Evolutionary conservation across 2,113 vertebrate species (phyloP).

Genomic region (Pseudorhombus dupliciocellatus): DNA sequence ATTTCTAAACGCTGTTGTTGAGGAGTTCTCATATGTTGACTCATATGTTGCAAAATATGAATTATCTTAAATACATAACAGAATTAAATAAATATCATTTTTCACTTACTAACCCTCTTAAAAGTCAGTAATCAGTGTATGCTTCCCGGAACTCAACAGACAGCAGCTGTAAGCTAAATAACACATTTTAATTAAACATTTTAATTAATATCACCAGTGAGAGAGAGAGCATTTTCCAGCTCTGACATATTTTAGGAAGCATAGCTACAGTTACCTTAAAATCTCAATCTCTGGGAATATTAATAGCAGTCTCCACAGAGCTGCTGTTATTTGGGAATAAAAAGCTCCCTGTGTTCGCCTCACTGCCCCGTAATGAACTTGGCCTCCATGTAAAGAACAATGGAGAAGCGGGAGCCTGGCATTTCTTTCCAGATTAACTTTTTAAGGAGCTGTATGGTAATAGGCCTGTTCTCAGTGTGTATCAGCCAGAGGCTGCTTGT

Average conservation of each 20-base stretch:
- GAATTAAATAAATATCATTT: no score
- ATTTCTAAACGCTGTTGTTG: no score
- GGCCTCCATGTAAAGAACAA: constrained; percentile 24
- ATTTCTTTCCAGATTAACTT: constrained; percentile 62
- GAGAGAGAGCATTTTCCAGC: background rate
- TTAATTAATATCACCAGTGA: no score
- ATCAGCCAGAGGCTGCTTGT: constrained; percentile 20
- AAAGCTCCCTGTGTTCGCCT: constrained; percentile 19
- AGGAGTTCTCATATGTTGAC: background rate
- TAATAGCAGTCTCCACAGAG: constrained; percentile 6
- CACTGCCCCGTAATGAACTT: constrained; percentile 25
- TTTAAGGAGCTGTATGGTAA: constrained; percentile 21
- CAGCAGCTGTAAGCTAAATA: no score
- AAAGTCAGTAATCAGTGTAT: no score
- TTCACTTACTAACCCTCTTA: no score
- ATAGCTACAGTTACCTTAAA: background rate
- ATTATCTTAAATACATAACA: no score
- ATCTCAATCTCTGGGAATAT: constrained; percentile 1
- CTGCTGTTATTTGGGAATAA: constrained; percentile 10
- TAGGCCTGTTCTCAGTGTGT: constrained; percentile 11
- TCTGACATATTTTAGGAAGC: background rate
- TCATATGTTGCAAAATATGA: no score
- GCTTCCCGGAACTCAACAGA: no score
- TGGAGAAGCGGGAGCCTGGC: constrained; percentile 32
- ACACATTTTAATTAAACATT: no score